Conservation (phyloP, 1,140 invertebrate genomes). For the Drosophila persimilis region DNA sequence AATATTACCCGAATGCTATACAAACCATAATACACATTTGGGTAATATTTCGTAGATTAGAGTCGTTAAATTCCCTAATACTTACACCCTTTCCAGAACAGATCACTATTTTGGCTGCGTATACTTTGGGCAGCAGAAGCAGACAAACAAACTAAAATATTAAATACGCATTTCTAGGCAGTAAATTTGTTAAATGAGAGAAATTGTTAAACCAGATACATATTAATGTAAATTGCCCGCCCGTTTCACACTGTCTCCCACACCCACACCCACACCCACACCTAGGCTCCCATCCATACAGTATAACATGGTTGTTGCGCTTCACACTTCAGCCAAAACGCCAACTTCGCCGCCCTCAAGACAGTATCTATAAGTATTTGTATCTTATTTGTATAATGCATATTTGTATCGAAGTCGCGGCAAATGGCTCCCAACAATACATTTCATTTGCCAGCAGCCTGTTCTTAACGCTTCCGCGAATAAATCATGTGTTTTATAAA, state of each 20-base stretch:
- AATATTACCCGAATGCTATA: slow-evolving; percentile 12
- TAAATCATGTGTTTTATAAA: slow-evolving; percentile 70
- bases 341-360: slow-evolving; percentile 63
- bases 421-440: slow-evolving; percentile 29
- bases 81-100: slow-evolving; percentile 2
- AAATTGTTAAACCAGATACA: slow-evolving; percentile 66
- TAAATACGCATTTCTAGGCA: slow-evolving; percentile 75
- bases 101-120: not conserved
- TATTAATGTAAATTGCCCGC: slow-evolving; percentile 65
- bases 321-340: slow-evolving; percentile 44
- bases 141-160: slow-evolving; percentile 17
- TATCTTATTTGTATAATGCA: slow-evolving; percentile 64
- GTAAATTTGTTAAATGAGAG: slow-evolving; percentile 70
- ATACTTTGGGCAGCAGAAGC: slow-evolving; percentile 16
- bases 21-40: not conserved
- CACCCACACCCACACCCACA: slow-evolving; percentile 4
- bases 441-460: slow-evolving; percentile 29
- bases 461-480: slow-evolving; percentile 56
- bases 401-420: slow-evolving; percentile 44
- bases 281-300: slow-evolving; percentile 14
- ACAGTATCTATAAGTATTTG: slow-evolving; percentile 75
- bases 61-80: slow-evolving; percentile 11
- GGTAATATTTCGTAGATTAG: not conserved
- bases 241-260: slow-evolving; percentile 12
- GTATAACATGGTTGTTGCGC: slow-evolving; percentile 48